Evolutionary conservation across 2,113 vertebrate genomes (phyloP).

Genomic region (Pungitius pungitius): DNA sequence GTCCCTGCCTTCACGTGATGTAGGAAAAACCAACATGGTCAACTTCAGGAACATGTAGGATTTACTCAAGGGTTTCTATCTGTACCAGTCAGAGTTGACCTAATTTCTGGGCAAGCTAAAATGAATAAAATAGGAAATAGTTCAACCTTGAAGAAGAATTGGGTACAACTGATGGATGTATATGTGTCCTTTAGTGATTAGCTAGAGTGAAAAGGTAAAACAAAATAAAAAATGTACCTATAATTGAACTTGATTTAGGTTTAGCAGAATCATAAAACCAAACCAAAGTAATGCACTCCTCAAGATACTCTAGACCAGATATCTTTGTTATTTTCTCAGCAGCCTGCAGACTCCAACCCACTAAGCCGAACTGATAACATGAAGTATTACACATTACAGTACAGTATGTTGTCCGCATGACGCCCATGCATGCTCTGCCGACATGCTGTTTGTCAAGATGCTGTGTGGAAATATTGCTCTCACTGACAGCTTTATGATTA

Average conservation of each 20-base stretch:
- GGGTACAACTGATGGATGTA: neutral
- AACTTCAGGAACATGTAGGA: neutral
- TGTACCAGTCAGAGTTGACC: neutral
- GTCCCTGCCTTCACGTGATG: conserved; percentile 13
- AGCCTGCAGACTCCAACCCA: conserved; percentile 20
- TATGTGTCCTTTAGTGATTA: neutral
- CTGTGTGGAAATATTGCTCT: conserved; percentile 63
- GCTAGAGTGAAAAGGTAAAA: neutral
- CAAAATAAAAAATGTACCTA: neutral
- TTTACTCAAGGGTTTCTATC: conserved; percentile 6
- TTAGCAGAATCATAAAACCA: conserved; percentile 22
- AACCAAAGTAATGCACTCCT: neutral
- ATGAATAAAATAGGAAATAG: neutral
- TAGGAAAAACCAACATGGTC: conserved; percentile 37
- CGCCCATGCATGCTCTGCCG: conserved; percentile 56
- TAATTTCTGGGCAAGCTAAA: neutral
- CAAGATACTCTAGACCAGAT: conserved; percentile 4
- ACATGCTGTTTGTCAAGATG: conserved; percentile 64
- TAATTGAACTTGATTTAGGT: conserved; percentile 9
- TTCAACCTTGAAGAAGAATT: neutral
- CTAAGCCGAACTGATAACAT: conserved; percentile 35
- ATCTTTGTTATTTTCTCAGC: conserved; percentile 27
- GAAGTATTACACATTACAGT: conserved; percentile 28
- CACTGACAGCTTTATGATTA: conserved; percentile 70
- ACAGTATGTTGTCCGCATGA: conserved; percentile 53